Percentiles rank a stretch among this genome's conserved stretches.
phyloP scores from a whole-genome alignment of 2,113 vertebrate genomes.

The Struthidea cinerea region DNA sequence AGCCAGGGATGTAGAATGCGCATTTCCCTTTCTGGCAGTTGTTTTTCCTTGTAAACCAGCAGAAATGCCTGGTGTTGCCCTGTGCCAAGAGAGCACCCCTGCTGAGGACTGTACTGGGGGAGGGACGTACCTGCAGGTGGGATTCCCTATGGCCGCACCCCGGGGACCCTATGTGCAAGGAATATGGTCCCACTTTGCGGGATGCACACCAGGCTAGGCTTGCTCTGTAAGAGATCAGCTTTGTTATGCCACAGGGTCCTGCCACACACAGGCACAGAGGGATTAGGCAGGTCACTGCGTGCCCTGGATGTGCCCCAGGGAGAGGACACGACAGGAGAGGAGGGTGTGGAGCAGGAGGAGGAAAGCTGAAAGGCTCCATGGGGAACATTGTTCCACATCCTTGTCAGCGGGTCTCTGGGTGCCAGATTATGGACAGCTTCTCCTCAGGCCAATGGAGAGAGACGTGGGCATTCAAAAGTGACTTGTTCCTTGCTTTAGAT shows the following conservation, averaged over 20 bases:
- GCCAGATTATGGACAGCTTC: fast-evolving
- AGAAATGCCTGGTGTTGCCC: not conserved
- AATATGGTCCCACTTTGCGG: not conserved
- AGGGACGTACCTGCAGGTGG: not conserved
- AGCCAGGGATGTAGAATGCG: not conserved
- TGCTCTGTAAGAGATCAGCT: not conserved
- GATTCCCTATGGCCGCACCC: not conserved
- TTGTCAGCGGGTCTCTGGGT: not conserved
- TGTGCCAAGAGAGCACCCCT: not conserved
- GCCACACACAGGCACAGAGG: not conserved
- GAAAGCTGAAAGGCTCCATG: not conserved
- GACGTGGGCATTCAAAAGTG: not conserved
- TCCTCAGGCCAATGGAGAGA: not conserved
- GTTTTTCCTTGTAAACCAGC: not conserved
- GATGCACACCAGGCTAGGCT: not conserved
- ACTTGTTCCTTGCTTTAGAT: not conserved
- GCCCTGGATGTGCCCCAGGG: not conserved
- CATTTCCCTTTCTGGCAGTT: not conserved
- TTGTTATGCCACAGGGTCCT: not conserved
- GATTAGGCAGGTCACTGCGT: not conserved
- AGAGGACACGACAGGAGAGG: not conserved
- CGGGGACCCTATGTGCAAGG: not conserved
- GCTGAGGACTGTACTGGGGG: not conserved
- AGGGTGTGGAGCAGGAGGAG: not conserved
- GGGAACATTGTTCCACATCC: fast-evolving